Conservation (phyloP, 2,113 vertebrate genomes). For the Ardeotis arabs region DNA sequence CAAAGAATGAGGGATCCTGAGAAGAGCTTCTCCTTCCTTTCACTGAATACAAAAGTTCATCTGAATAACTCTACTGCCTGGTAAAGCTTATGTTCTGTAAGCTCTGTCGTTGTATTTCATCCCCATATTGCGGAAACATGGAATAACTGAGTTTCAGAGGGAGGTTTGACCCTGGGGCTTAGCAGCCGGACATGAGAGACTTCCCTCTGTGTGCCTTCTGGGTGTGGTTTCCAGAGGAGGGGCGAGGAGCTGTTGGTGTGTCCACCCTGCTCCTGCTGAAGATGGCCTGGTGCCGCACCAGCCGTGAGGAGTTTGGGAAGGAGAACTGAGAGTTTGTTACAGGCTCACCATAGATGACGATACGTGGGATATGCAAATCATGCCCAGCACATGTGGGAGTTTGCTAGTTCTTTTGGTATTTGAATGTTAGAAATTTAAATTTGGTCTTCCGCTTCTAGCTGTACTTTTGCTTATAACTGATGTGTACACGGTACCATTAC, state of each 20-base stretch:
- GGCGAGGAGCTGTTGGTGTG: rapidly evolving
- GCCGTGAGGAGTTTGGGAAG: background rate
- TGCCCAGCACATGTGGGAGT: rapidly evolving
- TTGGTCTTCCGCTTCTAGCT: background rate
- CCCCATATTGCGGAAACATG: rapidly evolving
- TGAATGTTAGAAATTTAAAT: background rate
- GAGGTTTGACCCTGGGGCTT: background rate
- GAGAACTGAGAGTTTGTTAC: background rate
- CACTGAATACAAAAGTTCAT: background rate
- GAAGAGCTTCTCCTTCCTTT: background rate
- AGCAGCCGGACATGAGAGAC: background rate
- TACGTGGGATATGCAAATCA: background rate
- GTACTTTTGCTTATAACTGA: background rate
- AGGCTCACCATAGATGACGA: background rate
- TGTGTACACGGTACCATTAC: background rate
- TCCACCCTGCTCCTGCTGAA: background rate
- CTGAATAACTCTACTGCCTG: background rate
- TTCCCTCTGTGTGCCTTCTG: background rate
- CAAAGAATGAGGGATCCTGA: background rate
- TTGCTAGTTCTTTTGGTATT: background rate
- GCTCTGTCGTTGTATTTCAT: background rate
- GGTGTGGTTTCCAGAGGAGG: rapidly evolving
- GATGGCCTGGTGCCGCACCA: too few relatives aligned
- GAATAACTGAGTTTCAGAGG: background rate
- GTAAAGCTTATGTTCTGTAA: background rate